These are phyloP conservation scores for Sceliomorpha sp. DNA, from an alignment of 2,888 invertebrate species.

Conservation along the genomic window DNA sequence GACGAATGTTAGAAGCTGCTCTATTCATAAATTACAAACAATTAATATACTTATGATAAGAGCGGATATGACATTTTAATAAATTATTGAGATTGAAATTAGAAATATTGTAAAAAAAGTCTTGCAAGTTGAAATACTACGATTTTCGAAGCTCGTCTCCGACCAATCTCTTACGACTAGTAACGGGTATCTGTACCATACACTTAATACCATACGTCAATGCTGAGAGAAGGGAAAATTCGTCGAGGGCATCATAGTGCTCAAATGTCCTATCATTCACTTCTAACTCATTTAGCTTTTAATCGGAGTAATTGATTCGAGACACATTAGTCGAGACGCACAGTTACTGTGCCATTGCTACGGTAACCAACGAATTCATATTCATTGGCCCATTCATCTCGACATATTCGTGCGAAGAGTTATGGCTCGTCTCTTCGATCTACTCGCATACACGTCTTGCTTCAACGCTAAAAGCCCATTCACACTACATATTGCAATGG, in stretches of 20 bases:
- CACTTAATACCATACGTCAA: slow-evolving; percentile 35
- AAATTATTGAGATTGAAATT: no score
- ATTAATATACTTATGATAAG: neutral
- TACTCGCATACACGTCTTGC: no score
- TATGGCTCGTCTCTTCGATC: slow-evolving; percentile 35
- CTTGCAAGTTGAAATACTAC: slow-evolving; percentile 36
- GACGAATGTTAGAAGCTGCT: neutral
- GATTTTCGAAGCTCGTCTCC: slow-evolving; percentile 41
- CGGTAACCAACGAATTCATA: slow-evolving; percentile 55
- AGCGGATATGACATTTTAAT: no score
- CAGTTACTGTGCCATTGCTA: slow-evolving; percentile 41
- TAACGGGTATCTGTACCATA: slow-evolving; percentile 44
- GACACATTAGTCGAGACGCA: slow-evolving; percentile 58
- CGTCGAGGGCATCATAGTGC: slow-evolving; percentile 34
- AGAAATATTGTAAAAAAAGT: no score
- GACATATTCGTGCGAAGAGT: slow-evolving; percentile 58
- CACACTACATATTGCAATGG: slow-evolving; percentile 31
- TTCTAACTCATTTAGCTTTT: slow-evolving; percentile 58
- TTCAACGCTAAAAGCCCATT: slow-evolving; percentile 24
- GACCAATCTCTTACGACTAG: slow-evolving; percentile 30
- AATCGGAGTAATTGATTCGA: slow-evolving; percentile 58
- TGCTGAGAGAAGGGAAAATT: slow-evolving; percentile 46
- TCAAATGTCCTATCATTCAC: slow-evolving; percentile 47
- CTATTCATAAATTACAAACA: neutral
- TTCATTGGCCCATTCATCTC: slow-evolving; percentile 64